Conservation (phyloP, 2,888 invertebrate genomes). For the Smittia sp. region DNA sequence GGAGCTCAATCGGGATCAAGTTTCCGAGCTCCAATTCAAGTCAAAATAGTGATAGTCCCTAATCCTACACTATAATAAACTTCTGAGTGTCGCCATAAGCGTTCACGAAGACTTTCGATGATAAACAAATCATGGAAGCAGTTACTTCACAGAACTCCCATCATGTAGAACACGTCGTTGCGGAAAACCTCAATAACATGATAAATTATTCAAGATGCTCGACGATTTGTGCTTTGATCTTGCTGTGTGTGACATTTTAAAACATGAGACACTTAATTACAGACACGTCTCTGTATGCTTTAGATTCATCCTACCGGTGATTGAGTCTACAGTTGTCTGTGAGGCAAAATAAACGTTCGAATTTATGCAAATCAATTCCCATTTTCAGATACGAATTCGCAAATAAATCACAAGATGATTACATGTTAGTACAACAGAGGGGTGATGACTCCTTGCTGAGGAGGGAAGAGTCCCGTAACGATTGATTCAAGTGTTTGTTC, state of each 20-base stretch:
- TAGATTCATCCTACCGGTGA: background rate
- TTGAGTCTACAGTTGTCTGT: too few species aligned
- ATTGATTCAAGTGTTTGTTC: background rate
- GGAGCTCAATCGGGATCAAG: too few species aligned
- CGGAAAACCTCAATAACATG: background rate
- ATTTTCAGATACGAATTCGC: background rate
- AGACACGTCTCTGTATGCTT: background rate
- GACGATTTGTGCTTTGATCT: background rate
- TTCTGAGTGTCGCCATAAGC: too few species aligned
- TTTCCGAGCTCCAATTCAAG: too few species aligned
- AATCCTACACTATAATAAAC: too few species aligned
- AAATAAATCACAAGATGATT: background rate
- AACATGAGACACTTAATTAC: background rate
- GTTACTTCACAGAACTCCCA: background rate
- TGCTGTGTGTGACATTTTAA: background rate
- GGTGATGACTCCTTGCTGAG: background rate
- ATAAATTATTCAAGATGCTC: background rate
- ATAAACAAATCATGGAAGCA: too few species aligned
- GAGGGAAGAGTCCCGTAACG: background rate
- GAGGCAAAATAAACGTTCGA: too few species aligned
- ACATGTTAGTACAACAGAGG: background rate
- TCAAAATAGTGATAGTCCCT: too few species aligned
- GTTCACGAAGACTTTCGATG: too few species aligned
- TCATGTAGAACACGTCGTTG: background rate
- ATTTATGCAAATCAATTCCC: conserved; percentile 4